A percentile compares a stretch with the other conserved stretches of the same genome.
phyloP scores from a whole-genome alignment of 2,888 invertebrate species.

The Agonopterix arenella region DNA sequence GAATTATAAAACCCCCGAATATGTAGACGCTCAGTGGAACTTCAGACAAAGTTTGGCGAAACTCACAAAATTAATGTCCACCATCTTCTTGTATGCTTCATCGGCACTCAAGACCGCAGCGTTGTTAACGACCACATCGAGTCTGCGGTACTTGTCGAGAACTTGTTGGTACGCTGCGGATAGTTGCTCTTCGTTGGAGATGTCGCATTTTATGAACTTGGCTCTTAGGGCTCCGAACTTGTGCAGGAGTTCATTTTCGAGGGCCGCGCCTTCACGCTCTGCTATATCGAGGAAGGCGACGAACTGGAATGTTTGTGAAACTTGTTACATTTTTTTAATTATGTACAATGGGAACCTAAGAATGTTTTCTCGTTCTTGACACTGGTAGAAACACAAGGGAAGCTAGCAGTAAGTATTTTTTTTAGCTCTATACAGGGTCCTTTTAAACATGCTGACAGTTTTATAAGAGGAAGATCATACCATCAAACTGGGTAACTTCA shows the following conservation, averaged over 20 bases:
- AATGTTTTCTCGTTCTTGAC: no score
- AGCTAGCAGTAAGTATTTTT: no score
- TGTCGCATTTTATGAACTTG: constrained; percentile 66
- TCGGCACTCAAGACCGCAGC: constrained; percentile 46
- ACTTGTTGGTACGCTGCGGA: constrained; percentile 47
- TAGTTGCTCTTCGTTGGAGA: constrained; percentile 48
- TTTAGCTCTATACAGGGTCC: no score
- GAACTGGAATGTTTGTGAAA: constrained; percentile 38
- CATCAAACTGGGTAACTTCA: no score
- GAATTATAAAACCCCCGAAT: constrained; percentile 15
- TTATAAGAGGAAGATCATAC: no score
- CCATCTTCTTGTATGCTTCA: constrained; percentile 35
- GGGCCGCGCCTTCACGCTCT: constrained; percentile 43
- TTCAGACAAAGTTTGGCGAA: constrained; percentile 3
- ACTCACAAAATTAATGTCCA: constrained; percentile 41
- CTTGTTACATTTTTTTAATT: no score
- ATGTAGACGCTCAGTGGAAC: constrained; percentile 3
- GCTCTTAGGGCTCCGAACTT: constrained; percentile 60
- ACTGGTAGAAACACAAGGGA: no score
- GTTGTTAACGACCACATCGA: constrained; percentile 58
- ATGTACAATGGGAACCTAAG: no score
- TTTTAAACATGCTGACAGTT: no score
- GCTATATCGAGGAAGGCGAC: constrained; percentile 59
- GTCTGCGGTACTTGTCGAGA: constrained; percentile 51
- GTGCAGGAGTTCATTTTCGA: constrained; percentile 46